Base-by-base conservation (phyloP, 2,888 invertebrate species). In the Stenolophus ochropezus region DNA sequence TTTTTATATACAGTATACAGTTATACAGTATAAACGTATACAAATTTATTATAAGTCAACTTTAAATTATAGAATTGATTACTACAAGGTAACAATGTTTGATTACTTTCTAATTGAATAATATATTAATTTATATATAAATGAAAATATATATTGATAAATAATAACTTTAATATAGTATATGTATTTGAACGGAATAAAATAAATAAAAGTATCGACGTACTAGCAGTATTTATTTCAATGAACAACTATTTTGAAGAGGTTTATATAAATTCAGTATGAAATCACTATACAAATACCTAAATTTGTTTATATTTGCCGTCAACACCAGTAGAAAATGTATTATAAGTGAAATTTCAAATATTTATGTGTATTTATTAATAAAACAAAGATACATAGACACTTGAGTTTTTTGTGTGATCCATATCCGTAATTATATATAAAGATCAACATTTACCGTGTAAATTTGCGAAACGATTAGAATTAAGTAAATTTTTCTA, bases 401-500 rank as follows among this genome's bases (percentile, higher is more conserved):
- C 56, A 75, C 56, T 75, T 74, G 20, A 47, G 20, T 73, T 75
- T 75, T 61, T 77, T 77, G 47, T 58, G 21, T 51, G 61, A 77
- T 77, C 58, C 16, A 77, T 77, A 77, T 77, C 58, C 77, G 49
- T 77, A 77, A 77, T 77, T 77, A 77, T 80, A 80, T 58, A 80
- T 56, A 56, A 73, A 58, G 73, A 80, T 73, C 80, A 80, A 80
- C 80, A 80, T 85, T 85, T 86, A 83, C 85, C 84, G 83, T 85
- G 85, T 85, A 86, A 86, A 86, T 86, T 86, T 86, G 86, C 86
- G 85, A 84, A 86, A 86, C 85, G 86, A 86, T 86, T 86, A 86
- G 84, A 85, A 85, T 85, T 85, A 83, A 84, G 84, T 84, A 83
- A 84, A 84, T 80, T 80, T 80, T 80, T 80, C 71, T 80, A 80